Evolutionary conservation across 2,888 invertebrate genomes (phyloP).

Genomic region (Desoria tigrina): DNA sequence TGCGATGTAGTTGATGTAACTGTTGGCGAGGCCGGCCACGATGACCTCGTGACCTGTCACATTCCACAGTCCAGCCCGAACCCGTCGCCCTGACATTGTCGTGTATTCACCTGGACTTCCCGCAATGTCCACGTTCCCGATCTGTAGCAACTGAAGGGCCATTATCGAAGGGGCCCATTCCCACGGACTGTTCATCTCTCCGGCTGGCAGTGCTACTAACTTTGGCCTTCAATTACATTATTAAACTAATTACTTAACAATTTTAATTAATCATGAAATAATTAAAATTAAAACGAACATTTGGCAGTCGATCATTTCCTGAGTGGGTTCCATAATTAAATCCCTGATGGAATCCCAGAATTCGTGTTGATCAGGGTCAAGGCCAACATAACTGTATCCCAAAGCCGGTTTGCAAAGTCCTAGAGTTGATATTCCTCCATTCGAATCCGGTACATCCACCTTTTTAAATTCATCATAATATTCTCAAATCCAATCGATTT

Average conservation of each 20-base stretch:
- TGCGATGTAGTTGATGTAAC: conserved; percentile 85
- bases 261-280: not conserved
- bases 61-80: conserved; percentile 61
- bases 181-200: conserved; percentile 73
- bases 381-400: conserved; percentile 66
- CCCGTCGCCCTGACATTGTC: conserved; percentile 86
- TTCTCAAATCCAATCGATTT: too few relatives aligned
- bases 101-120: conserved; percentile 93
- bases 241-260: not conserved
- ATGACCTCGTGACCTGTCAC: conserved; percentile 66
- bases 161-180: conserved; percentile 87
- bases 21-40: conserved; percentile 82
- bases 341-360: conserved; percentile 83
- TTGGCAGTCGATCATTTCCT: conserved; percentile 76
- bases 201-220: conserved; percentile 84
- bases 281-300: conserved; percentile 54
- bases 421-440: not conserved
- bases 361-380: conserved; percentile 61
- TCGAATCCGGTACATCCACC: not conserved
- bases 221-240: conserved; percentile 63
- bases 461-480: too few relatives aligned
- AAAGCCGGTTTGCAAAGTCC: conserved; percentile 82
- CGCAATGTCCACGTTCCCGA: conserved; percentile 69
- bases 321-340: conserved; percentile 64
- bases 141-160: conserved; percentile 73